Evolutionary conservation across 2,113 vertebrate genomes (phyloP).

Genomic region (Heptranchias perlo): DNA sequence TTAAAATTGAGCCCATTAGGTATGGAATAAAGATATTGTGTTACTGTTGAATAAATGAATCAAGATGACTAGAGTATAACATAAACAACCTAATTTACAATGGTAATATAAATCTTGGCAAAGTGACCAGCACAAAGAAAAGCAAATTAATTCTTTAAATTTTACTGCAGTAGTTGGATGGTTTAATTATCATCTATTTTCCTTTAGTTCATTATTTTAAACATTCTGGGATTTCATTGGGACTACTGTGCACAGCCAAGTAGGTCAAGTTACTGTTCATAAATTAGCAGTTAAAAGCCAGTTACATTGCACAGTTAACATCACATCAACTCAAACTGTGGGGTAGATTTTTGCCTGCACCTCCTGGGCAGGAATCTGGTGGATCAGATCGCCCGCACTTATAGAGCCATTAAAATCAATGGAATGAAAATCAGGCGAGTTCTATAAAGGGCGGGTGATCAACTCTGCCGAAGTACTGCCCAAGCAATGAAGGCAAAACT

Average conservation of each 20-base stretch:
- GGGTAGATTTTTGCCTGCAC: not conserved
- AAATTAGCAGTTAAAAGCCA: not conserved
- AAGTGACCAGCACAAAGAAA: not conserved
- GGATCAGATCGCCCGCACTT: too few relatives aligned
- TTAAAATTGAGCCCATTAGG: too few relatives aligned
- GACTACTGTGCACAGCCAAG: not conserved
- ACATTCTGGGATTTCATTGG: not conserved
- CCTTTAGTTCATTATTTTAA: not conserved
- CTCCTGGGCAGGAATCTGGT: not conserved
- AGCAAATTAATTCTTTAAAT: not conserved
- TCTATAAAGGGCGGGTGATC: too few relatives aligned
- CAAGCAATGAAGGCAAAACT: too few relatives aligned
- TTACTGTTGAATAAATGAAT: not conserved
- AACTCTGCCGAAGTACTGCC: too few relatives aligned
- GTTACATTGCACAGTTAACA: not conserved
- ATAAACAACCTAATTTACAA: not conserved
- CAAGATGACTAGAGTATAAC: not conserved
- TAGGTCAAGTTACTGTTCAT: not conserved
- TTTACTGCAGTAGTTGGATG: not conserved
- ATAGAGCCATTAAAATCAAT: not conserved
- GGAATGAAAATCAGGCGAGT: not conserved
- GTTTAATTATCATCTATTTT: not conserved
- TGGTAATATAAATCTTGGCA: not conserved
- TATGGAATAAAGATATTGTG: not conserved
- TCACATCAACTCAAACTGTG: not conserved